Conservation (phyloP, 2,888 invertebrate genomes). For the Caenorhabditis plicata region DNA sequence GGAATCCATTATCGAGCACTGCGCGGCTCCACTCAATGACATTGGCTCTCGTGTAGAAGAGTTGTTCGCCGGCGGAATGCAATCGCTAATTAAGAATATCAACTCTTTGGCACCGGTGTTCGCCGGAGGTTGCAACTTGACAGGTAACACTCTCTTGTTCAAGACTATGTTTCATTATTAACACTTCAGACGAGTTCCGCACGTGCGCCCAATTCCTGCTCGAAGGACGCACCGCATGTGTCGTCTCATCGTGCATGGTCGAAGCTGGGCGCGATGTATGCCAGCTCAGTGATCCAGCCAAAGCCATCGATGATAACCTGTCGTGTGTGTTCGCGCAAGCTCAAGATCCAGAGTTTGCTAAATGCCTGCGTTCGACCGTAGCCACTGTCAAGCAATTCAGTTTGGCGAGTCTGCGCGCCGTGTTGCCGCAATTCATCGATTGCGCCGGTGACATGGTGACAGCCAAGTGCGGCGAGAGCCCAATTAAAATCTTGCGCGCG, state of each 20-base stretch:
- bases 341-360: slow-evolving; percentile 60
- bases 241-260: slow-evolving; percentile 59
- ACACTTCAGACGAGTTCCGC: slow-evolving; percentile 46
- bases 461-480: slow-evolving; percentile 57
- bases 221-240: slow-evolving; percentile 42
- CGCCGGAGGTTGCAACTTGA: slow-evolving; percentile 60
- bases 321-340: slow-evolving; percentile 57
- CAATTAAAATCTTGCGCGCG: slow-evolving; percentile 48
- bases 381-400: slow-evolving; percentile 60
- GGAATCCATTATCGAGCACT: slow-evolving; percentile 58
- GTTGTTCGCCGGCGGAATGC: slow-evolving; percentile 48
- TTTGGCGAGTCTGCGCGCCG: slow-evolving; percentile 45
- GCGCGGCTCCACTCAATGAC: slow-evolving; percentile 60
- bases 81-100: slow-evolving; percentile 60
- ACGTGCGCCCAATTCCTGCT: slow-evolving; percentile 43
- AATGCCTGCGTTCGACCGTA: slow-evolving; percentile 58
- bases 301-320: slow-evolving; percentile 59
- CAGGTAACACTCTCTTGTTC: too few relatives aligned
- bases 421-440: slow-evolving; percentile 59
- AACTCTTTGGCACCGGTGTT: slow-evolving; percentile 61
- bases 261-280: slow-evolving; percentile 59
- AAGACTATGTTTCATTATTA: too few relatives aligned
- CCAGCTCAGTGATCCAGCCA: slow-evolving; percentile 53
- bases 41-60: slow-evolving; percentile 49
- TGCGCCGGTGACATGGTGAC: slow-evolving; percentile 58